These are phyloP conservation scores for Podargus strigoides DNA, from an alignment of 2,797 vertebrate genomes.

Conservation along the genomic window DNA sequence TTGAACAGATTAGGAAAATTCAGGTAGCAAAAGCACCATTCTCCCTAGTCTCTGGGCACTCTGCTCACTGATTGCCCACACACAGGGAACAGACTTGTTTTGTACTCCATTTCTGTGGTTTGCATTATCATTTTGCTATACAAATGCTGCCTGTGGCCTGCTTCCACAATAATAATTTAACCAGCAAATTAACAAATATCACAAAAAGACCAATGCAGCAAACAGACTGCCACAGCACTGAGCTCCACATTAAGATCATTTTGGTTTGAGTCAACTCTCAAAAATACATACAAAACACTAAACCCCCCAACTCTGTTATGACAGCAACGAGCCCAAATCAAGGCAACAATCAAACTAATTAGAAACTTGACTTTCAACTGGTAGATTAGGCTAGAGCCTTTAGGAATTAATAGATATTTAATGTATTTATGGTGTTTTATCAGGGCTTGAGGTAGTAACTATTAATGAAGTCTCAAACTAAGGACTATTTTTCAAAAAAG, in stretches of 20 bases:
- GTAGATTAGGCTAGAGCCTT: background rate
- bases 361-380: background rate
- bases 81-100: background rate
- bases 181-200: background rate
- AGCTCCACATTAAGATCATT: background rate
- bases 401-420: background rate
- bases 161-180: background rate
- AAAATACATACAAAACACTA: background rate
- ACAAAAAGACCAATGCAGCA: background rate
- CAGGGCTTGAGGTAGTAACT: background rate
- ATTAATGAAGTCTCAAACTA: background rate
- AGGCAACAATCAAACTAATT: background rate
- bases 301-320: background rate
- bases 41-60: background rate
- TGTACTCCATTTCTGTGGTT: background rate
- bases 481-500: background rate
- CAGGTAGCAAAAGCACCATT: background rate
- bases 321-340: background rate
- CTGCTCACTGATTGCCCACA: background rate
- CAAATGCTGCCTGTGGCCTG: background rate
- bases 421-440: background rate
- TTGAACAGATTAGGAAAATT: background rate
- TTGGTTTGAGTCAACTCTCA: background rate
- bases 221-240: background rate
- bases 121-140: background rate